Base-by-base conservation (phyloP, 1,140 invertebrate genomes). In the Magallana angulata region DNA sequence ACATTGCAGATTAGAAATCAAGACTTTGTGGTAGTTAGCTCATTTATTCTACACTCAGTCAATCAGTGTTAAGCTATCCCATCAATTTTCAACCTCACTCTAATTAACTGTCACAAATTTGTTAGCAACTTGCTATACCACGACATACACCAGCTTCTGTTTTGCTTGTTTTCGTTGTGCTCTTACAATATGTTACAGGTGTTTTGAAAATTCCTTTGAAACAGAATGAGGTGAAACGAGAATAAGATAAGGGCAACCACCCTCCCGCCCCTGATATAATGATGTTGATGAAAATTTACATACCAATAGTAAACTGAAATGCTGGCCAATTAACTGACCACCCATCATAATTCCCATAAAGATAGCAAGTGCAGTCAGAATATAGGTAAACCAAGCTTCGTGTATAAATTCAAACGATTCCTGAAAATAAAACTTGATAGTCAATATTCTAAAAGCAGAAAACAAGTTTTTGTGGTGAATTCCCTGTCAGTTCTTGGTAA, bases 321-420 rank as follows among this genome's bases (percentile, higher is more conserved):
- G 91, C 71, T 92, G 91, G n/a, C 84, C 85, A 24, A 89, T 68
- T 14, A 91, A 86, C 81, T 91, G 90, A 30, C 87, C 56, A 7
- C 87, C 85, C 92, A 93, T 93, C n/a, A 91, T 84, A 57, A 88
- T 60, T 14, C 87, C 83, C 92, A 93, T 93, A 57, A 89, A 87
- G 16, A 89, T 11, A 1, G 89, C 89, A 86, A 93, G 76, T 7
- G 88, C 62, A 59, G 90, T 90, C 68, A 87, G 48, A 57, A 93
- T 59, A 81, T 93, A 93, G 80, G 90, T 87, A 85, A 92, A 92
- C 91, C 91, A 92, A 57, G 92, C 89, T 81, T 91, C 90, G 87
- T 93, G 91, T 86, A 89, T 92, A 36, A 93, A 90, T 68, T 89
- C 88, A 85, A 92, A 92, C 8, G 87, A 88, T 64, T 91, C 89